These are phyloP conservation scores for Sceloporus undulatus DNA, from an alignment of 2,113 vertebrate genomes.

Conservation along the genomic window DNA sequence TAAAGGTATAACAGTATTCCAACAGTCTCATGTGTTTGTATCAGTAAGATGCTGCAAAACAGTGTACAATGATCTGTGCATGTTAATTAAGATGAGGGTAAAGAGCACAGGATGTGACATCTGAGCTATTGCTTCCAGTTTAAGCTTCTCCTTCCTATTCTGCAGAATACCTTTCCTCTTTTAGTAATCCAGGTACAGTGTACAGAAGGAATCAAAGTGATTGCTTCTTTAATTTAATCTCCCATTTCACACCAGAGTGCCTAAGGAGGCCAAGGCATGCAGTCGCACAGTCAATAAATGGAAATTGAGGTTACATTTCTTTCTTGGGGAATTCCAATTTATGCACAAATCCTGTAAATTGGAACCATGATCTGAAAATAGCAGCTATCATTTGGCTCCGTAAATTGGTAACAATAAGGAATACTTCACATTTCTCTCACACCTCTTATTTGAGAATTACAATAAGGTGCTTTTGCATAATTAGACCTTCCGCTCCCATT, in stretches of 20 bases:
- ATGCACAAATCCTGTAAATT: conserved; percentile 55
- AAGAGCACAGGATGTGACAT: not conserved
- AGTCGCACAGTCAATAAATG: conserved; percentile 50
- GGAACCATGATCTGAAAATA: conserved; percentile 47
- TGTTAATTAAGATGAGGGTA: not conserved
- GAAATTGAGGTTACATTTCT: conserved; percentile 61
- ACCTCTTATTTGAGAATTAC: conserved; percentile 32
- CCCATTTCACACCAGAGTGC: conserved; percentile 55
- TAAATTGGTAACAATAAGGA: conserved; percentile 53
- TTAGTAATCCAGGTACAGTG: not conserved
- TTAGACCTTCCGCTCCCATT: conserved; percentile 41
- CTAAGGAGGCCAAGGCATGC: conserved; percentile 44
- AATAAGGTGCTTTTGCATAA: conserved; percentile 53
- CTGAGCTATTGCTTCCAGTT: not conserved
- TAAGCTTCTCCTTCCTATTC: not conserved
- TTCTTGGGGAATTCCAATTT: conserved; percentile 54
- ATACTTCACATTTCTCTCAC: conserved; percentile 47
- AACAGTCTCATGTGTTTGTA: not conserved
- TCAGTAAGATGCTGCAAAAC: not conserved
- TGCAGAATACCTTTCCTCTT: not conserved
- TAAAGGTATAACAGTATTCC: not conserved
- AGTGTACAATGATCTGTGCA: not conserved
- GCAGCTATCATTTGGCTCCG: conserved; percentile 42
- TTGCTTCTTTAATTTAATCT: conserved; percentile 62
- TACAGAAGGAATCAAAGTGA: conserved; percentile 43